Base-by-base conservation (phyloP, 35 echinoderm and acorn worm species). In the Lytechinus variegatus region DNA sequence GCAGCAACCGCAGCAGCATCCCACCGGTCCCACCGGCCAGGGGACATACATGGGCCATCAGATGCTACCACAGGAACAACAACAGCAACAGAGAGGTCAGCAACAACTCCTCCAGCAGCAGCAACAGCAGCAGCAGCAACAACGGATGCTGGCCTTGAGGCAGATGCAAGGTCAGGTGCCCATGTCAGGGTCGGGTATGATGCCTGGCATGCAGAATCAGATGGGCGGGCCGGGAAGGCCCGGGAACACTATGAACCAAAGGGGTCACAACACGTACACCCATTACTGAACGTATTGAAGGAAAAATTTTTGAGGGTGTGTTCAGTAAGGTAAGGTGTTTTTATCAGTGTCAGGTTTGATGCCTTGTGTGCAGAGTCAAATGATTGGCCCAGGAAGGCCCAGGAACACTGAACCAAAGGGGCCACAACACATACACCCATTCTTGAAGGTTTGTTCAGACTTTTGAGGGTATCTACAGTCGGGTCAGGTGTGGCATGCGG, bases 131-230 rank as follows among this genome's bases (percentile, higher is more conserved):
- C 89, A 92, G 88, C 89, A 61, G 58, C 95, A 96, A 28, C 95
- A 96, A 87, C 54, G 89, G 55, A 55, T 96, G 12, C 61, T 91
- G 28, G 95, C 89, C 56, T 54, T 96, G 56, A 51, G 91, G 88
- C 89, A 96, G 95, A 86, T 88, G 54, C 95, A 96, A 56, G 92
- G 92, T 44, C 92, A 93, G 92, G 27, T 93, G 92, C 54, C 92
- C 13, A 57, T 93, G 92, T 33, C 29, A 5, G 55, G 92, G 14
- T 55, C 92, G 0, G 24, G 52, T 19, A 93, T 93, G 92, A 93
- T 93, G 52, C 92, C 92, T 8, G 92, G 92, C 53, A 93, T 93
- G 92, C 92, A 93, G 53, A 54, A 54, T 13, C 92, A 93, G 92
- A 93, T 93, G 92, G 92, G 53, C 9, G 91, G 44, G 10, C 92